Conservation (phyloP, 1,140 invertebrate genomes). For the Agrypnia vestita region DNA sequence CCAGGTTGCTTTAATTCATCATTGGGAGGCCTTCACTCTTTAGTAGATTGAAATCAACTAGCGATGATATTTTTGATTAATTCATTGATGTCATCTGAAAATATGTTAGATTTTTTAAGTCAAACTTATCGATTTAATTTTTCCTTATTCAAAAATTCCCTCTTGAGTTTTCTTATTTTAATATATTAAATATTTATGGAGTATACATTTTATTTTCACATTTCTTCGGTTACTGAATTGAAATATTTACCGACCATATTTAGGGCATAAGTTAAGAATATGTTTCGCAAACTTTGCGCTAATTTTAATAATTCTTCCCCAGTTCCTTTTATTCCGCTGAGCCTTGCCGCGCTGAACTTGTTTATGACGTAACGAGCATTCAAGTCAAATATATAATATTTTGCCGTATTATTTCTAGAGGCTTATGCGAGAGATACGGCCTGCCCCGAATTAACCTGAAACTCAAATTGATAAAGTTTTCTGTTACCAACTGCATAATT, state of each 20-base stretch:
- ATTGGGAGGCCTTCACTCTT: no score
- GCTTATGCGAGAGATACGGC: slow-evolving; percentile 21
- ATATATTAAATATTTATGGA: no score
- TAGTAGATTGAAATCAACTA: no score
- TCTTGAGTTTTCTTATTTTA: no score
- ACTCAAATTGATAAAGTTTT: slow-evolving; percentile 60
- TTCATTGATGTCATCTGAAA: no score
- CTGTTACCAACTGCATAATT: slow-evolving; percentile 22
- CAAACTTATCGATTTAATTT: no score
- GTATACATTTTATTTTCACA: no score
- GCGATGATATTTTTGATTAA: no score
- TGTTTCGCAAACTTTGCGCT: slow-evolving; percentile 40
- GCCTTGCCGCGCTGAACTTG: background rate
- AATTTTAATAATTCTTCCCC: slow-evolving; percentile 47
- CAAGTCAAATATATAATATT: slow-evolving; percentile 51
- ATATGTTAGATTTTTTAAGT: no score
- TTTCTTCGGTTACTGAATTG: no score
- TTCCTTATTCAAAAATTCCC: no score
- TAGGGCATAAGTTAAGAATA: slow-evolving; percentile 14
- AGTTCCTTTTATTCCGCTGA: background rate
- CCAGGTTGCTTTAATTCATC: no score
- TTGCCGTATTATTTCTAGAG: slow-evolving; percentile 53
- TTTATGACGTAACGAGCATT: slow-evolving; percentile 22
- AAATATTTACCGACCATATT: background rate
- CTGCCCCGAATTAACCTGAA: slow-evolving; percentile 55